These are phyloP conservation scores for Tipula vernalis DNA, from an alignment of 2,888 invertebrate genomes.

Conservation along the genomic window DNA sequence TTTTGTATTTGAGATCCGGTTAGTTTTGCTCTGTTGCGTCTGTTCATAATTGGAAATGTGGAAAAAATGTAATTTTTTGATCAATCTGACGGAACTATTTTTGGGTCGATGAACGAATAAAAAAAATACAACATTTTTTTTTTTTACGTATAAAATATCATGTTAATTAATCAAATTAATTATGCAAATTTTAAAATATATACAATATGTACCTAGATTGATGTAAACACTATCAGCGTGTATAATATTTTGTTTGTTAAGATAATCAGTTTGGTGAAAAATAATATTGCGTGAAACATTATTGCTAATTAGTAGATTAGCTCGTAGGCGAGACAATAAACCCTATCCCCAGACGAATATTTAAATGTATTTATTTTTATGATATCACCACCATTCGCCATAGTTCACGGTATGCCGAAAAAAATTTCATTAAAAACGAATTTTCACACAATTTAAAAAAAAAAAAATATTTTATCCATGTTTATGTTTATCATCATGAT, in stretches of 20 bases:
- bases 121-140: background rate
- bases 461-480: background rate
- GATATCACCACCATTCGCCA: background rate
- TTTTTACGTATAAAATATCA: background rate
- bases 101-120: background rate
- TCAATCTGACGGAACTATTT: background rate
- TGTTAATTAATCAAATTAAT: background rate
- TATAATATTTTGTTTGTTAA: background rate
- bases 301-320: background rate
- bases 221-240: background rate
- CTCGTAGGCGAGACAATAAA: background rate
- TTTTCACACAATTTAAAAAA: background rate
- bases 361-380: background rate
- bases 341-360: background rate
- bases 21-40: background rate
- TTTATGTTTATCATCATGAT: slow-evolving; percentile 4
- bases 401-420: background rate
- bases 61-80: background rate
- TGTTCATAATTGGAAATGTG: background rate
- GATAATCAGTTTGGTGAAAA: background rate
- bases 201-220: background rate
- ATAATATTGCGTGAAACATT: background rate
- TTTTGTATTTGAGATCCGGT: background rate
- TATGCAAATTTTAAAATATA: background rate
- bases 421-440: background rate